phyloP scores from a whole-genome alignment of 2,888 invertebrate species.

The Tachina fera region DNA sequence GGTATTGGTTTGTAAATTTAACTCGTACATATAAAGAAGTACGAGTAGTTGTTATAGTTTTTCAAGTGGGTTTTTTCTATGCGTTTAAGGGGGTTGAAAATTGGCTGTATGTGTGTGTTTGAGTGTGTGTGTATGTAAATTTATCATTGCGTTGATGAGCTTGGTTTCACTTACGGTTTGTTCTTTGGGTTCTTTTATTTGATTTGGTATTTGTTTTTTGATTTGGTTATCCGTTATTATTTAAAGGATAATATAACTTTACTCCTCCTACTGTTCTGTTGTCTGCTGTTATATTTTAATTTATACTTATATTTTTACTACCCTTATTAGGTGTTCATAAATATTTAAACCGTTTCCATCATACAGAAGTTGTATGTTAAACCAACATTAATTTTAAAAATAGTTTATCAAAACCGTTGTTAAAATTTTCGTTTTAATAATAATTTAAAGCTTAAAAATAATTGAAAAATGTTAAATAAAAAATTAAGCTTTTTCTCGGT shows the following conservation, averaged over 20 bases:
- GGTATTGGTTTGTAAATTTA: constrained; percentile 72
- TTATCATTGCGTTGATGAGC: constrained; percentile 64
- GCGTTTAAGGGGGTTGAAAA: constrained; percentile 49
- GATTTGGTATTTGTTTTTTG: constrained; percentile 44
- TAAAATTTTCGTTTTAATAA: no score
- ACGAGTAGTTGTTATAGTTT: constrained; percentile 36
- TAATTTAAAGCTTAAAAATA: not conserved
- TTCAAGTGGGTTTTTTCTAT: constrained; percentile 32
- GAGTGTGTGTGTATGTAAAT: constrained; percentile 26
- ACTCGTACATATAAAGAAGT: not conserved
- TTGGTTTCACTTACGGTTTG: constrained; percentile 70
- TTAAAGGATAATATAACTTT: constrained; percentile 51
- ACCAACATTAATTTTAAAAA: no score
- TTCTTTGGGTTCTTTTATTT: constrained; percentile 54
- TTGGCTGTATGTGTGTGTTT: constrained; percentile 20
- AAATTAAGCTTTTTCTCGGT: constrained; percentile 3
- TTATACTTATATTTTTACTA: not conserved
- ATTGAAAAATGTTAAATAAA: not conserved
- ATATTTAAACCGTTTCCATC: not conserved
- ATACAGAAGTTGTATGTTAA: no score
- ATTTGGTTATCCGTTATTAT: constrained; percentile 68
- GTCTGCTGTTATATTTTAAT: not conserved
- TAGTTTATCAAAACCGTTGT: no score
- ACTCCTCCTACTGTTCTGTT: constrained; percentile 59
- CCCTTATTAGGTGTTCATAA: constrained; percentile 11